Evolutionary conservation across 2,888 invertebrate species (phyloP), one percentile per base, ranked within the genome.

Genomic region (Alviniconcha strummeri): DNA sequence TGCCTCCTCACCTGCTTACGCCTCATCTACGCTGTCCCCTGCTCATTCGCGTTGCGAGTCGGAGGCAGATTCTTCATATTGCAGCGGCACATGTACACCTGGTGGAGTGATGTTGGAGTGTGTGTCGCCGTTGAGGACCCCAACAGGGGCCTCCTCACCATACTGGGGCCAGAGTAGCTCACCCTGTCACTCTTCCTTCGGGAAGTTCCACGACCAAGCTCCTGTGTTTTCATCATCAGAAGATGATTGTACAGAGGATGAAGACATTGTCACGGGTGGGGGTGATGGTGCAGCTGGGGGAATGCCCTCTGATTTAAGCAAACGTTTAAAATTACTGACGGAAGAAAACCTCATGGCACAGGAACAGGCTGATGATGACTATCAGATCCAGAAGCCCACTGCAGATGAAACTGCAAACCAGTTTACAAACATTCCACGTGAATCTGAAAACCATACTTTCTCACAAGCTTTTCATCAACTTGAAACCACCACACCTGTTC

Each of bases 1-100:
- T 13, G 77, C 84, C 55, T 83, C 84, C 5, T 88, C 88, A 52
- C 85, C 87, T 8, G 55, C 86, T 19, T 83, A 84, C 72, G 84
- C 84, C 78, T 64, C 36, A n/a, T 36, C 80, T n/a, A 74, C 82
- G 72, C 15, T 80, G 54, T 80, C 84, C 17, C 80, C 76, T 74
- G 57, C 55, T 76, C 17, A 69, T 64, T 81, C 83, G 36, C n/a
- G 57, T n/a, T 75, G 69, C 56, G 17, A 75, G 55, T 80, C 79
- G 5, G 60, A 69, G 7, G 72, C 36, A 3, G 36, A 36, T 36
- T 36, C 36, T 36, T 36, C 36, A 36, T 3, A 75, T 55, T 55
- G 54, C 19, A 55, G 76, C 15, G 54, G 72, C 5, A 56, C 56
- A 5, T 55, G 54, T 3, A 56, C 54, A 6, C 64, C 82, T 17